phyloP scores from a whole-genome alignment of 2,113 vertebrate genomes.

The Salvelinus fontinalis region DNA sequence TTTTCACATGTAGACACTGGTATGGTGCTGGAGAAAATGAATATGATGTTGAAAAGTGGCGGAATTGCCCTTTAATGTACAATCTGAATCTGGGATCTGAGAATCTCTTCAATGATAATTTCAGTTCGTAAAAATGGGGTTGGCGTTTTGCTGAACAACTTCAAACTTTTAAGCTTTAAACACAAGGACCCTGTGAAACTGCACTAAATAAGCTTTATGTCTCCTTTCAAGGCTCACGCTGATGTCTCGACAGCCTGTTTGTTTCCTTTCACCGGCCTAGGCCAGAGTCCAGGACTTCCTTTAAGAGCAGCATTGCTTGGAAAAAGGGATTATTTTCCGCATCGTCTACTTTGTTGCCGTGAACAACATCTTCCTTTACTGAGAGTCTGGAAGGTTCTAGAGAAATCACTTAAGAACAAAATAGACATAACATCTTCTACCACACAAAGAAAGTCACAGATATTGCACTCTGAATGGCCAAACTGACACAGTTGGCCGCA shows the following conservation, averaged over 20 bases:
- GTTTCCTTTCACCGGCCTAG: background rate
- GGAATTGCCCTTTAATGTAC: no score
- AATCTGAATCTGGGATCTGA: no score
- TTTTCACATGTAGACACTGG: no score
- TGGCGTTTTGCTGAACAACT: no score
- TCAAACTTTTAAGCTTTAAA: no score
- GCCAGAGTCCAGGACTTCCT: slow-evolving; percentile 22
- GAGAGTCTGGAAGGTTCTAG: background rate
- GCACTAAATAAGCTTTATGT: no score
- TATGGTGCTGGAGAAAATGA: no score
- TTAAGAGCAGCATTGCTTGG: slow-evolving; percentile 33
- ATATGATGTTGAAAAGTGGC: no score
- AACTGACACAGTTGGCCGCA: background rate
- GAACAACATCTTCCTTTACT: slow-evolving; percentile 24
- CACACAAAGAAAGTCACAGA: background rate
- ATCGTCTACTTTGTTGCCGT: slow-evolving; percentile 28
- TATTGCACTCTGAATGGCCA: background rate
- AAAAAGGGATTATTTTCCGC: slow-evolving; percentile 42
- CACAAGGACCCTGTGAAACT: no score
- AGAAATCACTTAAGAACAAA: background rate
- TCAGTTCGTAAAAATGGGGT: no score
- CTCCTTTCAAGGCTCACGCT: background rate
- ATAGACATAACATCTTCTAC: background rate
- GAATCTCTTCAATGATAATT: no score
- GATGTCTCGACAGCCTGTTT: background rate